Evolutionary conservation across 1,140 invertebrate species (phyloP), one percentile per base, ranked within the genome.

Genomic region (Drosophila hydei): DNA sequence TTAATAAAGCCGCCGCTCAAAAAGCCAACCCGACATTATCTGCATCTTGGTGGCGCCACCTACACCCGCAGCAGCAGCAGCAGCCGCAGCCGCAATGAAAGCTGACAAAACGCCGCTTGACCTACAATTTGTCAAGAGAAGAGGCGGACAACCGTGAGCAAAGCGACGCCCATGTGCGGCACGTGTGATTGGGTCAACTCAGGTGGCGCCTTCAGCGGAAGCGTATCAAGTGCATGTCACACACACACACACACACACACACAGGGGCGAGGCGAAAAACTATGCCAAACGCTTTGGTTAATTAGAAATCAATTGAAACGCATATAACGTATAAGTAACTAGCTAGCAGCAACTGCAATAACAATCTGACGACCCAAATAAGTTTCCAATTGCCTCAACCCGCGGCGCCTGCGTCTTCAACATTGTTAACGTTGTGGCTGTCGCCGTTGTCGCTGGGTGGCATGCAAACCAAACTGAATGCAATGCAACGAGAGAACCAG

Each of bases 221-320:
- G 79, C 75, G 50, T 79, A 84, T 84, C 75, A 84, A 84, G 79
- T 84, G 79, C 56, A 61, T 59, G 61, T 23, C 48, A 50, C 70
- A 36, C 56, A 51, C 21, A 23, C 42, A 47, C 51, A 51, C 52
- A 71, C 62, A 72, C 55, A 55, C 52, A 47, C 33, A 55, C 45
- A 40, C 40, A 71, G 25, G 55, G 21, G 61, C 52, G 25, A 30
- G 38, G 38, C 14, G 33, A 42, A 62, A 65, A 79, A 77, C 63
- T 70, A 63, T 68, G 69, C 73, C 71, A 81, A 77, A 75, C 63
- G 60, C 54, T 59, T 60, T 30, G 65, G 65, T 85, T 85, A 85
- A 85, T 85, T 85, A 85, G 80, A 85, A 85, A 85, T 85, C 80
- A 85, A 85, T 85, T 85, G 80, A 79, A 79, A 84, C 61, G 71